Percentiles rank a stretch among this genome's conserved stretches.
phyloP scores from a whole-genome alignment of 37 sponge, comb jelly and placozoan species.

The Mnemiopsis leidyi region DNA sequence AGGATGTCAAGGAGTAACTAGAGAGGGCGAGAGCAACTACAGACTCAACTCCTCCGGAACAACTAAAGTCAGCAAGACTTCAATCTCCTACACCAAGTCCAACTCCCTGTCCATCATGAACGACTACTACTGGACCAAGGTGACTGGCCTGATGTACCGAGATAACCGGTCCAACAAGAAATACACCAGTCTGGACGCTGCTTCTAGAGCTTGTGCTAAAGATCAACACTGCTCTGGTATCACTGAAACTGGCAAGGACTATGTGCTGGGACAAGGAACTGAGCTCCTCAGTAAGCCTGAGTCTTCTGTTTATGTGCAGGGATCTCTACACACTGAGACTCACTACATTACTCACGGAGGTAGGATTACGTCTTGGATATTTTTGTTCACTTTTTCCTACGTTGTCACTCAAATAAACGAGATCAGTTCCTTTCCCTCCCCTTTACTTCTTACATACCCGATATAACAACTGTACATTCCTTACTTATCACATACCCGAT shows the following conservation, averaged over 20 bases:
- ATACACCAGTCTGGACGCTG: background rate
- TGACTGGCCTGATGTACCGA: background rate
- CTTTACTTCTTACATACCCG: no score
- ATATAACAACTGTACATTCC: no score
- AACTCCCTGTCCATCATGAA: background rate
- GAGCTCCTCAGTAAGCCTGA: background rate
- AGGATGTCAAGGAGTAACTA: slow-evolving; percentile 6
- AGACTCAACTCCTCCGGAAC: background rate
- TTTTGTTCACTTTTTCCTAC: background rate
- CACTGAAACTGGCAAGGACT: background rate
- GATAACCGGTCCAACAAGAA: background rate
- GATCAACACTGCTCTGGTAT: background rate
- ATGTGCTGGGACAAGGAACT: background rate
- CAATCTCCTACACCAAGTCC: background rate
- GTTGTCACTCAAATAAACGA: no score
- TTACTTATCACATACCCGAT: no score
- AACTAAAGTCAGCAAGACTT: background rate
- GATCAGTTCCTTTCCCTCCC: no score
- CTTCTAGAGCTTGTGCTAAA: background rate
- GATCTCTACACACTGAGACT: background rate
- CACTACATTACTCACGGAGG: slow-evolving; percentile 7
- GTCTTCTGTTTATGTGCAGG: background rate
- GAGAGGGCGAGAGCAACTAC: slow-evolving; percentile 8
- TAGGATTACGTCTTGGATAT: background rate
- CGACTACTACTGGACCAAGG: slow-evolving; percentile 40